Evolutionary conservation across 1,140 invertebrate genomes (phyloP).

Genomic region (Drosophila nigromelanica): DNA sequence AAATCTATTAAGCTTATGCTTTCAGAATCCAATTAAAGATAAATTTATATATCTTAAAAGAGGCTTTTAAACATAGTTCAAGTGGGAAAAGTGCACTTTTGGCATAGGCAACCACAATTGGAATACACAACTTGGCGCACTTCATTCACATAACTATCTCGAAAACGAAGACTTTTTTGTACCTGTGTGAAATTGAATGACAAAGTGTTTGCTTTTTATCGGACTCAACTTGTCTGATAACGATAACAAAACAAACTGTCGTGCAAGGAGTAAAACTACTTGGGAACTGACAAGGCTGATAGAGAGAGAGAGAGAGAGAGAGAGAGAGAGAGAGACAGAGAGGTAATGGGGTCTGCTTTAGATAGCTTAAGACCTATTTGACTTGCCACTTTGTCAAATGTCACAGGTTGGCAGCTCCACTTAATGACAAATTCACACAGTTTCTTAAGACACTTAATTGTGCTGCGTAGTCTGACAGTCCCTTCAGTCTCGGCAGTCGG

Average conservation of each 20-base stretch:
- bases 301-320: not conserved
- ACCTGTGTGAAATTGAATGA: constrained; percentile 13
- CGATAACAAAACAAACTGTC: constrained; percentile 38
- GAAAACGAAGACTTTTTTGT: not conserved
- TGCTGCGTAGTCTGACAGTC: not conserved
- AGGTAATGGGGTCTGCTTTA: too few relatives aligned
- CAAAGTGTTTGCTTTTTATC: constrained; percentile 26
- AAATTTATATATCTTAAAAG: too few relatives aligned
- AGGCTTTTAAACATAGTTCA: too few relatives aligned
- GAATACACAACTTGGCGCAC: not conserved
- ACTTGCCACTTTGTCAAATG: constrained; percentile 38
- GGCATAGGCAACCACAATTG: not conserved
- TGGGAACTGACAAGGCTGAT: not conserved
- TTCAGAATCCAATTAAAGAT: too few relatives aligned
- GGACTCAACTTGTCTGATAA: constrained; percentile 23
- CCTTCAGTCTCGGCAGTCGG: not conserved
- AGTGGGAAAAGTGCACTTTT: not conserved
- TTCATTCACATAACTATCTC: not conserved
- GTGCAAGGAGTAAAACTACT: constrained; percentile 19
- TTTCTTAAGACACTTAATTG: constrained; percentile 53
- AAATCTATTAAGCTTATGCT: too few relatives aligned
- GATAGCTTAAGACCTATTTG: constrained; percentile 4
- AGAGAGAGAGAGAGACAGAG: too few relatives aligned
- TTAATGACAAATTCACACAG: constrained; percentile 30
- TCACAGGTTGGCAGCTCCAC: constrained; percentile 25